Percentiles rank a stretch among this genome's conserved stretches.
phyloP scores from a whole-genome alignment of 2,113 vertebrate genomes.

The Enhydra lutris region DNA sequence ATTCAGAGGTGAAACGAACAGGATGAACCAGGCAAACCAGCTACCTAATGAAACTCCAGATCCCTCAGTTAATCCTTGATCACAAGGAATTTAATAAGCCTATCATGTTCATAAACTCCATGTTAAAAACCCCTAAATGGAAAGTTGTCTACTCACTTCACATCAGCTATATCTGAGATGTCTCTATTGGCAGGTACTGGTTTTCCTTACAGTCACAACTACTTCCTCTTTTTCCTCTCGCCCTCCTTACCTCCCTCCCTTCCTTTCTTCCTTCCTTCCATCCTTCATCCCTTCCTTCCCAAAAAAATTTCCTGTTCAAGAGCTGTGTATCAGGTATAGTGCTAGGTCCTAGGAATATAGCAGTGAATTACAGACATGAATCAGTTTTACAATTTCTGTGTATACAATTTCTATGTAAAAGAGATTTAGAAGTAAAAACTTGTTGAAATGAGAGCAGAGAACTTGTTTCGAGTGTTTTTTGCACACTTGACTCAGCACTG shows the following conservation, averaged over 20 bases:
- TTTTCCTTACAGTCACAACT: not conserved
- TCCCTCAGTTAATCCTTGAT: not conserved
- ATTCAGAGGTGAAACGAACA: not conserved
- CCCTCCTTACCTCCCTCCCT: not conserved
- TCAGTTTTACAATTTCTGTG: not conserved
- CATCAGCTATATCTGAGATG: not conserved
- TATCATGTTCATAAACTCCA: not conserved
- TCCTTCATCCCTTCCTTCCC: not conserved
- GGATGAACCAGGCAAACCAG: not conserved
- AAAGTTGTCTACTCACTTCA: not conserved
- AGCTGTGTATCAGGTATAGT: not conserved
- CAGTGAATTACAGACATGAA: not conserved
- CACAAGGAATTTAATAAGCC: not conserved
- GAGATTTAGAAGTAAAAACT: not conserved
- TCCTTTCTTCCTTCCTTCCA: not conserved
- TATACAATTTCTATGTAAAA: not conserved
- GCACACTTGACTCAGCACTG: not conserved
- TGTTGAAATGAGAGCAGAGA: not conserved
- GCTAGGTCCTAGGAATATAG: not conserved
- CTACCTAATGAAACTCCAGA: not conserved
- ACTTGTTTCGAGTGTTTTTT: slow-evolving; percentile 4
- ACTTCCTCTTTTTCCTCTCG: not conserved
- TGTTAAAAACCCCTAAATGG: not conserved
- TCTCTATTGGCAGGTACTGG: not conserved
- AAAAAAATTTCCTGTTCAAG: not conserved